Evolutionary conservation across 2,888 invertebrate species (phyloP).

Genomic region (Apamea anceps): DNA sequence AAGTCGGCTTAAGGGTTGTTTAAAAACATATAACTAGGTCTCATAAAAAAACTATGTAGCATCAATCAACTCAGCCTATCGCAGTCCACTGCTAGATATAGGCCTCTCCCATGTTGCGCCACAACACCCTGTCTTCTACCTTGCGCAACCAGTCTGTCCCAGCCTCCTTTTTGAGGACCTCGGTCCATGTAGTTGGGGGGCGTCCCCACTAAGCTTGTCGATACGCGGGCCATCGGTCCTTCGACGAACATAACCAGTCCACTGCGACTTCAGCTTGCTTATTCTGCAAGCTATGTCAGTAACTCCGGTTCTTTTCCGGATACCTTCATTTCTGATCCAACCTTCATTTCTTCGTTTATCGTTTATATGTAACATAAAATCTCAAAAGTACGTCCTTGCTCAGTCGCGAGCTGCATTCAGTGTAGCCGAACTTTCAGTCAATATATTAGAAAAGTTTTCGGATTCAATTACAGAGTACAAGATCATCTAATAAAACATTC

Average conservation of each 20-base stretch:
- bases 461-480: constrained; percentile 48
- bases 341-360: background rate
- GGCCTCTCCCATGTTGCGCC: background rate
- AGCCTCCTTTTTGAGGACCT: background rate
- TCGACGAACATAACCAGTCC: background rate
- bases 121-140: background rate
- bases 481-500: constrained; percentile 58
- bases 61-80: background rate
- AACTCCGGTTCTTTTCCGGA: background rate
- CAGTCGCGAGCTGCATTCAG: constrained; percentile 22
- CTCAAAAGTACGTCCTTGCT: background rate
- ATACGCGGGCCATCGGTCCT: background rate
- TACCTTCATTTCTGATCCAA: background rate
- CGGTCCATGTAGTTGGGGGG: no score
- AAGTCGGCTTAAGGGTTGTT: no score
- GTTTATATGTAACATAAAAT: background rate
- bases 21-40: background rate
- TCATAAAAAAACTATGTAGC: background rate
- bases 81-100: background rate
- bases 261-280: background rate
- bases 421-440: constrained; percentile 15
- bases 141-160: background rate
- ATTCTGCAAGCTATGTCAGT: no score
- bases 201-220: no score
- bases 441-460: constrained; percentile 55